phyloP scores from a whole-genome alignment of 2,797 vertebrate genomes.

The Siniperca undulata region DNA sequence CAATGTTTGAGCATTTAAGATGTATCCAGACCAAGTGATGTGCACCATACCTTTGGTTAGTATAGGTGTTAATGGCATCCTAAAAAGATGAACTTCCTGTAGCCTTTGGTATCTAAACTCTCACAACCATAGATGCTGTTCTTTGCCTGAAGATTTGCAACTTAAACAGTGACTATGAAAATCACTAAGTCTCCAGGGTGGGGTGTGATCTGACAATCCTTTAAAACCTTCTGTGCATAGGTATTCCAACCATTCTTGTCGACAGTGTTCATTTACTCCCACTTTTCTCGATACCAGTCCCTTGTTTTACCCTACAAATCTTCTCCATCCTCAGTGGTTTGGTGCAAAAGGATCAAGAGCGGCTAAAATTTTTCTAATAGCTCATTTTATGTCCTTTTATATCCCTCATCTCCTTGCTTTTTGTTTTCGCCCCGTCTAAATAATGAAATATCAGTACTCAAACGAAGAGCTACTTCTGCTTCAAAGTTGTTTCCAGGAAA shows the following conservation, averaged over 20 bases:
- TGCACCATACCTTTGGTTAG: slow-evolving; percentile 81
- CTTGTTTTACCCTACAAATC: slow-evolving; percentile 49
- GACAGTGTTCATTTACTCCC: slow-evolving; percentile 56
- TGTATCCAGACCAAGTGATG: slow-evolving; percentile 61
- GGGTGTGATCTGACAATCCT: slow-evolving; percentile 72
- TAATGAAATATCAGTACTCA: slow-evolving; percentile 80
- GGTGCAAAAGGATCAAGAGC: slow-evolving; percentile 80
- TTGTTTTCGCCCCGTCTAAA: slow-evolving; percentile 70
- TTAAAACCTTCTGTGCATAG: slow-evolving; percentile 76
- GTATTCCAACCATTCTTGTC: slow-evolving; percentile 63
- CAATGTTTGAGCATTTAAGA: slow-evolving; percentile 66
- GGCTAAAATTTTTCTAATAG: slow-evolving; percentile 73
- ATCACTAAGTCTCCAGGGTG: slow-evolving; percentile 69
- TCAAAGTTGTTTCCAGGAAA: slow-evolving; percentile 84
- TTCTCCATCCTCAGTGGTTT: slow-evolving; percentile 72
- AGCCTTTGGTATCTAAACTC: slow-evolving; percentile 82
- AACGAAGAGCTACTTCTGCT: slow-evolving; percentile 83
- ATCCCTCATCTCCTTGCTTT: slow-evolving; percentile 65
- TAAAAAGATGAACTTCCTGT: slow-evolving; percentile 70
- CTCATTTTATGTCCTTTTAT: slow-evolving; percentile 78
- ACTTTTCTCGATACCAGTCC: slow-evolving; percentile 52
- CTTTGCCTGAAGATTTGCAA: slow-evolving; percentile 64
- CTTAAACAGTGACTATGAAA: slow-evolving; percentile 64
- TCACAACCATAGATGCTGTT: slow-evolving; percentile 55
- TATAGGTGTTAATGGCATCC: slow-evolving; percentile 74